Evolutionary conservation across 2,797 vertebrate genomes (phyloP), one percentile per base, ranked within the genome.

Genomic region (Cryptoprocta ferox): DNA sequence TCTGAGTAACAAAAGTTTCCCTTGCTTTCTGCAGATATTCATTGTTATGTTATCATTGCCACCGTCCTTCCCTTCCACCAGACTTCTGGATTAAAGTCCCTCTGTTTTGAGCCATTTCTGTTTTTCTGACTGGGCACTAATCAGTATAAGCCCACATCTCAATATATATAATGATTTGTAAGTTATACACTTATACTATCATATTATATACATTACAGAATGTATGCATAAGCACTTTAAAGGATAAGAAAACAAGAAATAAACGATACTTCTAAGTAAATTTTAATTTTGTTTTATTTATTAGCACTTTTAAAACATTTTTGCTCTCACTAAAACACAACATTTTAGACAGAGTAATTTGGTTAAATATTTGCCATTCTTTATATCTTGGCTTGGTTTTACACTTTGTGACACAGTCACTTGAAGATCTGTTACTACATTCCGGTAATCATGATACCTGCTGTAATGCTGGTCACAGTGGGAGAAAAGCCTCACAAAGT

Each of bases 261-360:
- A 79, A 87, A 84, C 4, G 76, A 35, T 79, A 94, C 63, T 96
- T 59, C 50, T 8, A 90, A 94, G 35, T 86, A 45, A 85, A 48
- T 86, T 89, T 75, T 91, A 53, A 89, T 95, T 73, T 66, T 91
- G 19, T 56, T 63, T 13, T 66, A 86, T 88, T 87, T 89, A 94
- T 66, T 61, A 96, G 76, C 48, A 96, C 79, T 85, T 85, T 73
- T 32, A 39, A 91, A 89, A 82, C 16, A 75, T 18, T 66, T 93
- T 94, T 93, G 71, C 15, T 93, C 37, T 82, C 32, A 95, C 16
- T 39, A 71, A 85, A 84, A 83, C 71, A 21, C 21, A 86, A 70
- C 66, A 50, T 24, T 92, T 89, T 85, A 91, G 45, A 78, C 5
- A 68, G 11, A 89, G 48, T 71, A 86, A 94, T 88, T 7, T 45